These are phyloP conservation scores for Scaptomyza caliginosa DNA, from an alignment of 2,888 invertebrate genomes.

Conservation along the genomic window DNA sequence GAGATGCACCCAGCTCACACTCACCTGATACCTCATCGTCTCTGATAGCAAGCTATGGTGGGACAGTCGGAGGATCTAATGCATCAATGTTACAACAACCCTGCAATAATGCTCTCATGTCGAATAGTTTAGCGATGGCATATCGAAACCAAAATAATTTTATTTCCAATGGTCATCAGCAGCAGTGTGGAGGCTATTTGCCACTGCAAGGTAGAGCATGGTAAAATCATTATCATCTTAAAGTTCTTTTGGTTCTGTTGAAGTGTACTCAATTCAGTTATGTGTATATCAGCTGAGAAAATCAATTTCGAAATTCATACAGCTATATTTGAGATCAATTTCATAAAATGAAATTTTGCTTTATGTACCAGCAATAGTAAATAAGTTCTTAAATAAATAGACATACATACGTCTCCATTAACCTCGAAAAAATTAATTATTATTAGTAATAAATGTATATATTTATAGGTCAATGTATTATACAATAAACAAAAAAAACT, in stretches of 20 bases:
- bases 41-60: constrained; percentile 83
- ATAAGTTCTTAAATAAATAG: constrained; percentile 38
- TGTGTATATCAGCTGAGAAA: constrained; percentile 38
- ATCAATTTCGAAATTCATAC: constrained; percentile 35
- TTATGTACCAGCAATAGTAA: constrained; percentile 42
- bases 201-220: constrained; percentile 94
- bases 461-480: constrained; percentile 68
- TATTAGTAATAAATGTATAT: constrained; percentile 61
- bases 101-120: constrained; percentile 85
- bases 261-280: constrained; percentile 64
- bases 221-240: constrained; percentile 85
- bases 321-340: constrained; percentile 53
- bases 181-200: constrained; percentile 93
- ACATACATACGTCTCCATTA: constrained; percentile 33
- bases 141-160: constrained; percentile 88
- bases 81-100: constrained; percentile 84
- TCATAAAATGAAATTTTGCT: constrained; percentile 63
- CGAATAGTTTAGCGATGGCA: constrained; percentile 87
- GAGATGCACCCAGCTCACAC: constrained; percentile 84
- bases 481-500: constrained; percentile 61
- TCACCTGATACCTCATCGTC: constrained; percentile 84
- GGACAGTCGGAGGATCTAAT: constrained; percentile 82
- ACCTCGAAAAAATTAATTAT: constrained; percentile 33
- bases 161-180: constrained; percentile 89
- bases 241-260: constrained; percentile 53